phyloP scores from a whole-genome alignment of 2,113 vertebrate genomes.

The Callaeas wilsoni region DNA sequence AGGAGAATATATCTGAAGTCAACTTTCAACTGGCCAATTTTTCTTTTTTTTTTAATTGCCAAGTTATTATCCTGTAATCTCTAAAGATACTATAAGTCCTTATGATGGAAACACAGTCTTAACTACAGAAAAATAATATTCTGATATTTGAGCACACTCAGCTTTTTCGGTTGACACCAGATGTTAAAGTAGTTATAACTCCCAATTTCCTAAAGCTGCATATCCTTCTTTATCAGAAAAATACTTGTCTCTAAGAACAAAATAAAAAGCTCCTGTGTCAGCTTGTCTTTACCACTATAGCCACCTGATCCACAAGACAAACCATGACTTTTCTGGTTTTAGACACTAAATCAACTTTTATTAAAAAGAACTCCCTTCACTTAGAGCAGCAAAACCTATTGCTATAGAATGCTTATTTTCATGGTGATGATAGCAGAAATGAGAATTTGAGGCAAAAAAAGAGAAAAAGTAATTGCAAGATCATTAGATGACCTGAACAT shows the following conservation, averaged over 20 bases:
- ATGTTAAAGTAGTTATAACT: background rate
- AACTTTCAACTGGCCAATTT: background rate
- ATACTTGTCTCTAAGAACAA: background rate
- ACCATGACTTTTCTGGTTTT: background rate
- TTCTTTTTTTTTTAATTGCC: background rate
- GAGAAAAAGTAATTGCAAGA: background rate
- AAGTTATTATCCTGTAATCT: background rate
- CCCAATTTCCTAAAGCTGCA: background rate
- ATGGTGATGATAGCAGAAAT: background rate
- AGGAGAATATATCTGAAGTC: background rate
- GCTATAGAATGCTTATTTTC: background rate
- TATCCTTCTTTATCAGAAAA: background rate
- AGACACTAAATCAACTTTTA: background rate
- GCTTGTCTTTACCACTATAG: constrained; percentile 33
- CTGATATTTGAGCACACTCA: background rate
- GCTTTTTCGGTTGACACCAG: background rate
- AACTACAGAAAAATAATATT: background rate
- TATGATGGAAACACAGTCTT: background rate
- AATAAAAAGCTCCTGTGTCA: constrained; percentile 11
- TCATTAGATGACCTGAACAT: background rate
- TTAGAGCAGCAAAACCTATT: constrained; percentile 6
- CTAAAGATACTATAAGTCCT: background rate
- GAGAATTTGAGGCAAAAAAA: background rate
- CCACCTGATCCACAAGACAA: constrained; percentile 20
- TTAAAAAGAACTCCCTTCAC: constrained; percentile 15